phyloP scores from a whole-genome alignment of 1,140 invertebrate genomes.

The Hyles euphorbiae region DNA sequence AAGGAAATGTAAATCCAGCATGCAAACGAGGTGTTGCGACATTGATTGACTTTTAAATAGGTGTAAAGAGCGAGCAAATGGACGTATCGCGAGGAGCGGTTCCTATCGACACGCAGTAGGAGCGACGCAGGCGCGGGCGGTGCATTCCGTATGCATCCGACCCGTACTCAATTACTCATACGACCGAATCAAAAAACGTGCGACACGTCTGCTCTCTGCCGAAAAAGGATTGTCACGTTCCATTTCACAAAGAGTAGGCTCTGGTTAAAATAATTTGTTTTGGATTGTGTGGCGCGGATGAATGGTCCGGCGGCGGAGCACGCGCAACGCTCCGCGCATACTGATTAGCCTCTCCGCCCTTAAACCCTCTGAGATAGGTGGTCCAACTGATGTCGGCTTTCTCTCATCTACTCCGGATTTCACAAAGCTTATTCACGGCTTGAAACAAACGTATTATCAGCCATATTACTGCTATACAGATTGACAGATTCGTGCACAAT shows the following conservation, averaged over 20 bases:
- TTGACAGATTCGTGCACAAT: too few relatives aligned
- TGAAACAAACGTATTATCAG: too few relatives aligned
- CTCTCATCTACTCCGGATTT: background rate
- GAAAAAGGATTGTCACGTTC: conserved; percentile 34
- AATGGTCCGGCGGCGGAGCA: conserved; percentile 32
- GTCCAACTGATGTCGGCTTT: conserved; percentile 27
- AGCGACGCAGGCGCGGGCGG: conserved; percentile 2
- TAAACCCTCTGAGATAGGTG: conserved; percentile 13
- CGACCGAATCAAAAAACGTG: conserved; percentile 28
- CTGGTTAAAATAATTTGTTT: conserved; percentile 50
- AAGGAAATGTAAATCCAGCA: conserved; percentile 35
- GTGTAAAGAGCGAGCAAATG: conserved; percentile 30
- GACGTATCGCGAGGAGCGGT: conserved; percentile 21
- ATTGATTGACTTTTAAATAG: conserved; percentile 56
- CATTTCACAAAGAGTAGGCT: conserved; percentile 32
- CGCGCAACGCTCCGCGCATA: conserved; percentile 34
- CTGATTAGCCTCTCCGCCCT: conserved; percentile 27
- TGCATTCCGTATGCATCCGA: conserved; percentile 16
- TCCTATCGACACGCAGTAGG: conserved; percentile 1
- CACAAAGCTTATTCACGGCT: too few relatives aligned
- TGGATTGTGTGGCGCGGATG: conserved; percentile 44
- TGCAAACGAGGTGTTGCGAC: conserved; percentile 30
- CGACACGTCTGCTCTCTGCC: conserved; percentile 28
- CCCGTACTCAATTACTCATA: conserved; percentile 40
- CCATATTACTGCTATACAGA: too few relatives aligned